Evolutionary conservation across 64 coral and sea anemone genomes (phyloP), one percentile per base, ranked within the genome.

Genomic region (Orbicella faveolata): DNA sequence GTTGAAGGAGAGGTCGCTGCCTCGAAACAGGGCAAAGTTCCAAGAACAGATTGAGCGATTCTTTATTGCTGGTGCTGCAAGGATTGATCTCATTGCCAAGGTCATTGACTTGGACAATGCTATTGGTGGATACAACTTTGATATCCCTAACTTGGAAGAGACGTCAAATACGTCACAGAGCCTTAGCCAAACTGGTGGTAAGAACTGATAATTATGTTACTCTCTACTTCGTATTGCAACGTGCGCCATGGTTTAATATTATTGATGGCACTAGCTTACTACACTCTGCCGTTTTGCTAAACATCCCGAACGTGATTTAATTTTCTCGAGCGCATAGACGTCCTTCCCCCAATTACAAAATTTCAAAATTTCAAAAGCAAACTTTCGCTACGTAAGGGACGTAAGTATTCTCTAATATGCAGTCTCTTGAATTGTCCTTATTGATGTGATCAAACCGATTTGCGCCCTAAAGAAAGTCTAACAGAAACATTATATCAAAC

Each of bases 61-160:
- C 52, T 81, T 81, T n/a, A 76, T 76, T 76, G 35, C 75, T 13
- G 75, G 75, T 19, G 75, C 75, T 44, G 75, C 75, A 39, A 36
- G 79, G 13, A 61, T 81, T 81, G 79, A 64, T 20, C n/a, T 81
- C 10, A 81, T 81, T 61, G 79, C 39, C 2, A 81, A 64, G 20
- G 48, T 81, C 2, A 81, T 53, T 2, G 79, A 81, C 48, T 37
- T 81, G 13, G 79, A 81, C 9, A 81, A 81, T 64, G 61, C 12
- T 1, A 81, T 81, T 61, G 79, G 79, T 0, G 79, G 79, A 54
- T 36, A 61, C 48, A 81, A 81, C 34, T 81, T 81, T 81, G 79
- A 81, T 61, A 81, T 81, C 7, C 79, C n/a, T 18, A 36, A 48
- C 25, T 20, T 81, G 8, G 79, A 81, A 26, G 61, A 57, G 12